Evolutionary conservation across 2,797 vertebrate genomes (phyloP), one percentile per base, ranked within the genome.

Genomic region (Ficedula albicollis): DNA sequence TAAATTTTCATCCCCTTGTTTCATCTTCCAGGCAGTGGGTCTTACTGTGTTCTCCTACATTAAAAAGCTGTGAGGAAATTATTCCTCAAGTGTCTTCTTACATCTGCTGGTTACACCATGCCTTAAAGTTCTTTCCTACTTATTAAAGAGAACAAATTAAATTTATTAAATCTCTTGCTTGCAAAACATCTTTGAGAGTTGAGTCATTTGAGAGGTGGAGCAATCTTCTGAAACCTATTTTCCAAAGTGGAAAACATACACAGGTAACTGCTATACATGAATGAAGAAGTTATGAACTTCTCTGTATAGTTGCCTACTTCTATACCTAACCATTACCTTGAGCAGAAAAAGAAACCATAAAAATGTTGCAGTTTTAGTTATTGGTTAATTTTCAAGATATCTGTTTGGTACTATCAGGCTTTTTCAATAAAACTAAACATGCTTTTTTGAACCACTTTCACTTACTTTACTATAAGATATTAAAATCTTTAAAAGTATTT

Each of bases 281-380:
- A 32, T 44, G 9, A 78, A 78, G 19, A 13, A 6, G 3, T 55
- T 62, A 30, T 68, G n/a, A 75, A 46, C 49, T 41, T 69, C 27
- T 29, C 18, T 51, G 51, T 17, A 29, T 18, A 29, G 6, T 29
- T 29, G 9, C 21, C 17, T 60, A 19, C 3, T 39, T 87, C 15
- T 21, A 12, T 8, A 20, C 11, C 29, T 46, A 43, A 12, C 0
- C 4, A 49, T 68, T 4, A 34, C 2, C 4, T 60, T 73, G 15
- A n/a, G 49, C 1, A 51, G 22, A 15, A 79, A 43, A 60, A 58
- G 54, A 22, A 0, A 0, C 3, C 16, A 23, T 18, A 29, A 41
- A 34, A 41, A 49, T 20, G 5, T 8, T 87, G 11, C 3, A 8
- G 7, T 48, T 89, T 51, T 63, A 17, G 7, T 21, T 60, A 6